phyloP scores from a whole-genome alignment of 2,113 vertebrate species.

The Rhinichthys klamathensis region DNA sequence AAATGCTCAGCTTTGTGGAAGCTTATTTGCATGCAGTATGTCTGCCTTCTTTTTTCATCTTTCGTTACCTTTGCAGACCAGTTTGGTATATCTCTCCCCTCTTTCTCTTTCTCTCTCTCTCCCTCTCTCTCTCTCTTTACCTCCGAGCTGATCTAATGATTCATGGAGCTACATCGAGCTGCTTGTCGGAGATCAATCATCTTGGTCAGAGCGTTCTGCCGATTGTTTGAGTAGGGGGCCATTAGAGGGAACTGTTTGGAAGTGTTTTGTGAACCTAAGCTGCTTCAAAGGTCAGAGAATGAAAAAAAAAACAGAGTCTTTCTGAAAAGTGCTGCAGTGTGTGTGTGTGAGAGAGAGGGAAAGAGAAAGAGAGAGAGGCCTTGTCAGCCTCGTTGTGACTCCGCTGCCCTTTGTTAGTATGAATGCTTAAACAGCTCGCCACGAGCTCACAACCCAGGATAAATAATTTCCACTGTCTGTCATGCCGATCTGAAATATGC shows the following conservation, averaged over 20 bases:
- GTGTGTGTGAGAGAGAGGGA: conserved; percentile 33
- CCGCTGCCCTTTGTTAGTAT: conserved; percentile 81
- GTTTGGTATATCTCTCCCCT: conserved; percentile 38
- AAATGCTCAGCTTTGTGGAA: conserved; percentile 33
- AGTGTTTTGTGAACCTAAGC: conserved; percentile 82
- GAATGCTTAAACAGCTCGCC: conserved; percentile 79
- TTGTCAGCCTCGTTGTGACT: conserved; percentile 76
- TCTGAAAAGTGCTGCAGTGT: conserved; percentile 59
- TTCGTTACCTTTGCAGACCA: conserved; percentile 61
- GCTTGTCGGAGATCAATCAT: conserved; percentile 84
- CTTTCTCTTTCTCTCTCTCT: conserved; percentile 49
- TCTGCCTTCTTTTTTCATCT: conserved; percentile 41
- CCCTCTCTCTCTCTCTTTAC: conserved; percentile 57
- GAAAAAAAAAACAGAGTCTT: conserved; percentile 59
- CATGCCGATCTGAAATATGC: conserved; percentile 79
- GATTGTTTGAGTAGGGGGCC: conserved; percentile 81
- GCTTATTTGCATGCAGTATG: conserved; percentile 52
- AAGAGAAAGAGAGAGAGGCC: conserved; percentile 57
- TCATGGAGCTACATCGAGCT: conserved; percentile 77
- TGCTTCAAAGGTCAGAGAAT: conserved; percentile 79
- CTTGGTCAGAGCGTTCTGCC: conserved; percentile 76
- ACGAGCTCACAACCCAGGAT: conserved; percentile 73
- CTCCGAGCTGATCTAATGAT: conserved; percentile 78
- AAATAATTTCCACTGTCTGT: conserved; percentile 81
- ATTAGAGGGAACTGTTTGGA: conserved; percentile 83